Conservation (phyloP, 2,888 invertebrate species). For the Cheilosia urbana region DNA sequence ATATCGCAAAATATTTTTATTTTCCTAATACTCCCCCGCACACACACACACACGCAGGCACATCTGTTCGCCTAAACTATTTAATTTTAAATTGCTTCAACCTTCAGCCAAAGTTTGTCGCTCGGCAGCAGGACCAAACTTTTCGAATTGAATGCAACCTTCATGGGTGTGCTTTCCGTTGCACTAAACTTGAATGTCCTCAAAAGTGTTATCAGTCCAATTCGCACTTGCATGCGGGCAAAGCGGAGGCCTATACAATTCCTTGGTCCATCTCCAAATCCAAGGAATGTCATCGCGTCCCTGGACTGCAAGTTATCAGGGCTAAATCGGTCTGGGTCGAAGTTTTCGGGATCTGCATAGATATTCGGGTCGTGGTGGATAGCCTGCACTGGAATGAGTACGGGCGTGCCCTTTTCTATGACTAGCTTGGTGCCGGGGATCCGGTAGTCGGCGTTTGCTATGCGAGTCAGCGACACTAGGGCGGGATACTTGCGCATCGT, state of each 20-base stretch:
- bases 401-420: constrained; percentile 80
- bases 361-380: constrained; percentile 84
- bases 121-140: constrained; percentile 48
- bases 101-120: constrained; percentile 69
- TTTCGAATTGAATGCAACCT: constrained; percentile 68
- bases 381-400: constrained; percentile 81
- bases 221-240: constrained; percentile 79
- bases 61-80: neutral
- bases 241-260: constrained; percentile 81
- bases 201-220: constrained; percentile 79
- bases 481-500: constrained; percentile 84
- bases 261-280: constrained; percentile 82
- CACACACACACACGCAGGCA: neutral
- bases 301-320: constrained; percentile 78
- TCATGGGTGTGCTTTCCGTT: constrained; percentile 67
- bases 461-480: constrained; percentile 80
- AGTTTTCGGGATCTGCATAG: constrained; percentile 83
- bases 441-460: constrained; percentile 79
- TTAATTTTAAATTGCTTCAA: constrained; percentile 71
- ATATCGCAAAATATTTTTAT: neutral
- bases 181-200: constrained; percentile 76
- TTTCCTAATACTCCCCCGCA: constrained; percentile 1
- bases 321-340: constrained; percentile 84
- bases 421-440: constrained; percentile 79
- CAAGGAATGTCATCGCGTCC: constrained; percentile 80